phyloP scores from a whole-genome alignment of 2,797 vertebrate genomes.

The Lacerta viridis region DNA sequence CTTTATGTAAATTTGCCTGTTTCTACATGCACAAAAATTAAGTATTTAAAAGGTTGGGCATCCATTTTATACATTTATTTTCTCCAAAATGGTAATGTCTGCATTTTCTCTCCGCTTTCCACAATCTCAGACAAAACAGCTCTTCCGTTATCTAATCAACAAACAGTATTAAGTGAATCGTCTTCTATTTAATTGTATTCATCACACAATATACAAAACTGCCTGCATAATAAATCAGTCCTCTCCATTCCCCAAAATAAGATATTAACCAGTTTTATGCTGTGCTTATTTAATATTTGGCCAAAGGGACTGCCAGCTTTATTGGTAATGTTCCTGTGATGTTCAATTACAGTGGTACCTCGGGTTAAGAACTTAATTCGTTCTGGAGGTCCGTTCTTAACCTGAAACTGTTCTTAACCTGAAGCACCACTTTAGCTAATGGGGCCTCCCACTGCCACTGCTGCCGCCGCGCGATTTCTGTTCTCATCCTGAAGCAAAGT shows the following conservation, averaged over 20 bases:
- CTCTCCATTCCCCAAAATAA: background rate
- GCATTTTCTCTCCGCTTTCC: background rate
- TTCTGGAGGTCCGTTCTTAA: too few species aligned
- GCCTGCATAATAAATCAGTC: background rate
- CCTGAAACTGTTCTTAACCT: too few species aligned
- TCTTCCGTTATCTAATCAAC: slow-evolving; percentile 1
- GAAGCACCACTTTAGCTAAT: too few species aligned
- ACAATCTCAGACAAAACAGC: background rate
- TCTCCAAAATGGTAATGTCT: background rate
- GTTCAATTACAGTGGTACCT: background rate
- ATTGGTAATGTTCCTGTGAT: background rate
- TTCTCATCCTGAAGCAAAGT: too few species aligned
- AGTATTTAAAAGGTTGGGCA: background rate
- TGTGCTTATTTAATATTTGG: background rate
- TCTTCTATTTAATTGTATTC: background rate
- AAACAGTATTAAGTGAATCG: background rate
- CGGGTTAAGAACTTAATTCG: too few species aligned
- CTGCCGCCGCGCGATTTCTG: too few species aligned
- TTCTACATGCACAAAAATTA: background rate
- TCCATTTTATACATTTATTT: background rate
- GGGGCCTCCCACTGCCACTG: too few species aligned
- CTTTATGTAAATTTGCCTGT: background rate
- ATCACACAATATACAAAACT: background rate
- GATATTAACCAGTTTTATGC: background rate
- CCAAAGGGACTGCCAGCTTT: background rate